Conservation (phyloP, 2,113 vertebrate genomes). For the Hyla sarda region DNA sequence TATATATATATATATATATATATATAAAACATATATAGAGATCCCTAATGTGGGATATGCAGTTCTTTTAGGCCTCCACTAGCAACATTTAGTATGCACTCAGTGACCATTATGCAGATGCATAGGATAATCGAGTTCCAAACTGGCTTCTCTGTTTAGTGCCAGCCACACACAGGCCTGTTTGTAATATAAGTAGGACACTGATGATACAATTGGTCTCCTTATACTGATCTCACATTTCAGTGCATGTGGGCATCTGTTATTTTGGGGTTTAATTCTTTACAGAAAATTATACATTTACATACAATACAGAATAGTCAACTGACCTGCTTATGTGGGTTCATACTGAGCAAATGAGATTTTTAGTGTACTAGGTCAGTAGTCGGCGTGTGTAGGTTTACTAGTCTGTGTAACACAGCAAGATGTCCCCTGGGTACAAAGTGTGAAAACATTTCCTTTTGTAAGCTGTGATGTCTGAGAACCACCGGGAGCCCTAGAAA, state of each 20-base stretch:
- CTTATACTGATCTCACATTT: not conserved
- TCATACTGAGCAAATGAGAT: not conserved
- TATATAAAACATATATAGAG: too few species aligned
- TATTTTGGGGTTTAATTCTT: not conserved
- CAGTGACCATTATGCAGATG: too few species aligned
- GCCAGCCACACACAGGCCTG: not conserved
- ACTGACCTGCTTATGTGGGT: not conserved
- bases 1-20: too few species aligned
- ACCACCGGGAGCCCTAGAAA: conserved; percentile 14
- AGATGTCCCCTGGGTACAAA: conserved; percentile 17
- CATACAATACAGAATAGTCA: not conserved
- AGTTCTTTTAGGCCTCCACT: too few species aligned
- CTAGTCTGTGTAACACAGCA: not conserved
- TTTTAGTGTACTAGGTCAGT: not conserved
- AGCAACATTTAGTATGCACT: too few species aligned
- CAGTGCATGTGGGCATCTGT: too few species aligned
- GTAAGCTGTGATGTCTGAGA: conserved; percentile 34
- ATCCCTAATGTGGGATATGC: too few species aligned
- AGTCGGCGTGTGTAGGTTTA: not conserved
- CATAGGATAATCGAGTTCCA: too few species aligned
- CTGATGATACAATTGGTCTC: not conserved
- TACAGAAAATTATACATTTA: not conserved
- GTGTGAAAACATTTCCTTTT: conserved; percentile 48
- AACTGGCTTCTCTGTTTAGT: too few species aligned
- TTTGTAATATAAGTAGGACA: not conserved